Base-by-base conservation (phyloP, 2,113 vertebrate genomes). In the Oxyura jamaicensis region DNA sequence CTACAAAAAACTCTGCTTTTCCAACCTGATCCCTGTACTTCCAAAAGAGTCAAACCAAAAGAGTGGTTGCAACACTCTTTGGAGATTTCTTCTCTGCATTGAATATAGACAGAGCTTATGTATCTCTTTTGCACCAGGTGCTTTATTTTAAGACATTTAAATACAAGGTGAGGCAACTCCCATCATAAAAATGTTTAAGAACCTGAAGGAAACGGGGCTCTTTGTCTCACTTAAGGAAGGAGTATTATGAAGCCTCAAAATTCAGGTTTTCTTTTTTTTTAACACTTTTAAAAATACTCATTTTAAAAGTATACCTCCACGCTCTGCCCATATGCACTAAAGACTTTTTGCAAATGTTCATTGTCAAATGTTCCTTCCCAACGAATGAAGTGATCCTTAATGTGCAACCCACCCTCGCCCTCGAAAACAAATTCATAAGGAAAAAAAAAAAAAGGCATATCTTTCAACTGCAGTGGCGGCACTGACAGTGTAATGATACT, bases 401-500 rank as follows among this genome's bases (percentile, higher is more conserved):
- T 55, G 20, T 81, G 42, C 65, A 79, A 90, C 76, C 56, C 56
- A 74, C 69, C 23, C 23, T 41, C 18, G 5, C 69, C 23, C 23
- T 41, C 18, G 5, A 52, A 88, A 96, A 92, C 19, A 88, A 95
- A 84, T 90, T 65, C 42, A 23, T 65, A 58, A 39, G 28, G 60
- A 60, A 82, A 21, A 48, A 41, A 85, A 85, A 89, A 52, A 60
- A 0, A 2, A 35, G 52, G 62, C 36, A 21, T 60, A 60, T 72
- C 29, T 88, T 96, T 76, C 83, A 96, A 23, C 69, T 84, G 12
- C 48, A 65, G 59, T 22, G 39, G 36, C 25, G 8, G 56, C 31
- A 53, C 52, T 88, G 76, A 68, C 73, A 86, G 65, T 75, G 76
- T 75, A 94, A 86, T 86, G 83, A 93, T 90, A 86, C 76, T 78